Evolutionary conservation across 2,888 invertebrate species (phyloP).

Genomic region (Calameuta idolon): DNA sequence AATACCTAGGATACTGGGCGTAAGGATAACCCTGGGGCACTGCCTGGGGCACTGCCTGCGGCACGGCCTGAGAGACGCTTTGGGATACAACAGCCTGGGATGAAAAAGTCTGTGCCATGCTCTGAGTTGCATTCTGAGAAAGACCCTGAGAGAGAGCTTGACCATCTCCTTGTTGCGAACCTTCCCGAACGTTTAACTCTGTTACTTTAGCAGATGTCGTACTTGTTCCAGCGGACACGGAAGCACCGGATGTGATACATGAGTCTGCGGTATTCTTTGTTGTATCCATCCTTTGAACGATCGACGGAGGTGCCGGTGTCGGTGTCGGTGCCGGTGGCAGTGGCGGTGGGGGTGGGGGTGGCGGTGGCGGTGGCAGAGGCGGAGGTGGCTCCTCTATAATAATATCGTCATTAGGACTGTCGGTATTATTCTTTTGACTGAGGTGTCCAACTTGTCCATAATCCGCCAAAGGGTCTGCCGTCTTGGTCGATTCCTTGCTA

Average conservation of each 20-base stretch:
- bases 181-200: conserved; percentile 22
- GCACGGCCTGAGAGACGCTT: conserved; percentile 30
- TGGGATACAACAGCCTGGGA: background rate
- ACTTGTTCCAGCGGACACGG: conserved; percentile 32
- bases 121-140: background rate
- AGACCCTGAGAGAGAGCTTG: background rate
- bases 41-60: background rate
- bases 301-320: conserved; percentile 28
- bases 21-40: conserved; percentile 60
- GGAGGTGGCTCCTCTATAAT: conserved; percentile 43
- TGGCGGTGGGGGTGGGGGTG: conserved; percentile 17
- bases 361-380: conserved; percentile 26
- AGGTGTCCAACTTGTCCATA: conserved; percentile 43
- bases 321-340: conserved; percentile 28
- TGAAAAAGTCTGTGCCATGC: background rate
- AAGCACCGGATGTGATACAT: conserved; percentile 2
- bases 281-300: conserved; percentile 27
- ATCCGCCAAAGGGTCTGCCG: conserved; percentile 37
- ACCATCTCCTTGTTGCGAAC: background rate
- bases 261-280: conserved; percentile 26
- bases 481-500: conserved; percentile 35
- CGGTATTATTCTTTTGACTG: conserved; percentile 46
- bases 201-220: conserved; percentile 28
- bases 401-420: conserved; percentile 44
- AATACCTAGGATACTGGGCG: conserved; percentile 62